Evolutionary conservation across 2,888 invertebrate species (phyloP), one percentile per base, ranked within the genome.

Genomic region (Periphyllus acericola): DNA sequence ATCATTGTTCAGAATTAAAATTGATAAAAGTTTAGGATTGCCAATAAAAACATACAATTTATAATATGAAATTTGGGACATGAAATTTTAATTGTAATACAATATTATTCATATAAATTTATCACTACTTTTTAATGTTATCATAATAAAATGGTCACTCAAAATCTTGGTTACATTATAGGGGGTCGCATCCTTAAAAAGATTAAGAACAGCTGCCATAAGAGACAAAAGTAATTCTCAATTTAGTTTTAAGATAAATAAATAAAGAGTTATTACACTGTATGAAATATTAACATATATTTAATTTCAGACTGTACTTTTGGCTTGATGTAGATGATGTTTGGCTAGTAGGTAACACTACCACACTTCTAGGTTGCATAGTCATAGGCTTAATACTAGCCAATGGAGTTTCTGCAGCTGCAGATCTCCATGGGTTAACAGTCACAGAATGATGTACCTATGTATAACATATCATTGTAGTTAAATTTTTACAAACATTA

Each of bases 301-400:
- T 11, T 0, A 46, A 60, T 60, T 25, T 60, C 25, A 25, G 25
- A 60, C 60, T 60, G 9, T 89, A 90, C 90, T 90, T 90, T 79
- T 90, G 90, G 60, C 89, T 90, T 17, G 90, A 89, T 2, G 89
- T 89, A 25, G 90, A 90, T 19, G 89, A 89, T 52, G 90, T 89
- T 83, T 90, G 90, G 84, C 90, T 95, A 75, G 96, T 96, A 0
- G 96, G 96, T 79, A 96, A 93, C 86, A 97, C 96, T 81, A 95
- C 95, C 36, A 95, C 95, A 90, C 95, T 95, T 87, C 95, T 92
- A 68, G 94, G 93, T 89, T 93, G 95, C 84, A 95, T 94, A 3
- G 96, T 95, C 94, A 98, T 97, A 0, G 98, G 98, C 66, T 98
- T 93, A 90, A 98, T 98, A 90, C 98, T 97, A 34, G 98, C 98